Evolutionary conservation across 2,888 invertebrate genomes (phyloP), one percentile per base, ranked within the genome.

Genomic region (Notodonta dromedarius): DNA sequence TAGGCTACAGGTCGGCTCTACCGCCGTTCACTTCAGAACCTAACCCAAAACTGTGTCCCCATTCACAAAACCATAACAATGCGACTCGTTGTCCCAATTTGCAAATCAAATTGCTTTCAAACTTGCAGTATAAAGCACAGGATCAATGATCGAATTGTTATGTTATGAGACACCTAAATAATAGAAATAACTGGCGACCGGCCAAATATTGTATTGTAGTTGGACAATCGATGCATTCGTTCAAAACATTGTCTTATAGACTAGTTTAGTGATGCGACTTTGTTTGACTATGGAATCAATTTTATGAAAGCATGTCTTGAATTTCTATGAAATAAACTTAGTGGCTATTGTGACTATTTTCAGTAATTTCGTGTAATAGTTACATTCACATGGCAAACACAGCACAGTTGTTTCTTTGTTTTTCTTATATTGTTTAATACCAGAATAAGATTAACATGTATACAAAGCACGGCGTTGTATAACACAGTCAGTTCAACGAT

Each of bases 121-220:
- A 52, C 24, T 40, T 52, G 32, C 50, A 14, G 16, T 50, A 16
- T 16, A 50, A 16, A 52, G 40, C 40, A 14, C 8, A 12, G 56
- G 56, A 56, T 44, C 44, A 56, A 56, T 16, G 42, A 44, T 56
- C 56, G 44, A 11, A 11, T 9, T n/a, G 55, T 11, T 14, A 16
- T 12, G 42, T 24, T 44, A 42, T 56, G 42, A 14, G 14, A 55
- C 55, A 55, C 13, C 44, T 44, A 56, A 56, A 56, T 56, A 56
- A 56, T 56, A 56, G 56, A 56, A 56, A 56, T 56, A 56, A 44
- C 56, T 56, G 56, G 56, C 56, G 13, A 12, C 44, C 1, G 3
- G 42, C 56, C 56, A 56, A 54, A 44, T 56, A 56, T 56, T 56
- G 56, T 56, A 56, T 56, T 56, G 44, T 56, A 24, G 44, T 44